Evolutionary conservation across 2,888 invertebrate genomes (phyloP).

Genomic region (Acrocera orbiculus): DNA sequence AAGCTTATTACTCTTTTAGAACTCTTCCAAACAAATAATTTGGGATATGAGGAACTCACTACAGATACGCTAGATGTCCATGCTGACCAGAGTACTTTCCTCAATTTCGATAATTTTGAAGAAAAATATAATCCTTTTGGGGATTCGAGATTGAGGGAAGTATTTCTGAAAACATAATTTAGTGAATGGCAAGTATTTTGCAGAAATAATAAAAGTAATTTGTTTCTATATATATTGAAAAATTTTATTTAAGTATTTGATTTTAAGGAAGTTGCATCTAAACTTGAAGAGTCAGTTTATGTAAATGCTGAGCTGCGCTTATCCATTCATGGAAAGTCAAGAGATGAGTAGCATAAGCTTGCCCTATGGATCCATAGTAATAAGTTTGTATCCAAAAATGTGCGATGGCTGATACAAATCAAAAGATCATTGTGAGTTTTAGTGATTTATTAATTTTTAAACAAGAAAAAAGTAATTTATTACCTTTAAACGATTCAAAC

Average conservation of each 20-base stretch:
- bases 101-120: slow-evolving; percentile 98
- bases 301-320: slow-evolving; percentile 92
- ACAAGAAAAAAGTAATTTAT: not conserved
- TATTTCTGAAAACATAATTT: slow-evolving; percentile 98
- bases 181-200: slow-evolving; percentile 92
- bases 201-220: slow-evolving; percentile 75
- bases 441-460: too few relatives aligned
- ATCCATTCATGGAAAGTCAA: slow-evolving; percentile 89
- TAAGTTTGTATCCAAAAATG: slow-evolving; percentile 89
- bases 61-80: slow-evolving; percentile 99
- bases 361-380: slow-evolving; percentile 91
- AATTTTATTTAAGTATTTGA: slow-evolving; percentile 4
- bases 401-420: slow-evolving; percentile 94
- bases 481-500: too few relatives aligned
- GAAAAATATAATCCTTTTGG: slow-evolving; percentile 99
- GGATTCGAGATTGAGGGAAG: slow-evolving; percentile 84
- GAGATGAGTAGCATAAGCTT: slow-evolving; percentile 90
- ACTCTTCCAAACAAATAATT: slow-evolving; percentile 92
- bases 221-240: not conserved
- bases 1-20: slow-evolving; percentile 76
- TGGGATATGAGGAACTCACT: slow-evolving; percentile 92
- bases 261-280: slow-evolving; percentile 73
- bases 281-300: slow-evolving; percentile 96
- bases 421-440: slow-evolving; percentile 89
- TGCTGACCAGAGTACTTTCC: slow-evolving; percentile 95